A percentile compares a stretch with the other conserved stretches of the same genome.
Conservation (phyloP, 64 coral and sea anemone genomes). For the Stichodactyla helianthus region DNA sequence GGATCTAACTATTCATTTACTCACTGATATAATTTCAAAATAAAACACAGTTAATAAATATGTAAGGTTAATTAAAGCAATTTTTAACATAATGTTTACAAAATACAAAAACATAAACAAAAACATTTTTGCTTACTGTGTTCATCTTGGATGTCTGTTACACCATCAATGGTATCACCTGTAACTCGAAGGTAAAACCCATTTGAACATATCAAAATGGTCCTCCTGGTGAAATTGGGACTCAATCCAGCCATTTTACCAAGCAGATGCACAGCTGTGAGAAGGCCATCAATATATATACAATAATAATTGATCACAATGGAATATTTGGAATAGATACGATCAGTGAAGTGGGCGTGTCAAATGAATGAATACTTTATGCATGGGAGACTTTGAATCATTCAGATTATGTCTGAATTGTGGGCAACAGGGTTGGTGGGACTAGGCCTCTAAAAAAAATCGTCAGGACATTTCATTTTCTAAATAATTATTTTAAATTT, state of each 20-base stretch:
- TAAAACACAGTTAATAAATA: not conserved
- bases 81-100: not conserved
- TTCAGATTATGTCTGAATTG: not conserved
- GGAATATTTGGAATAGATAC: not conserved
- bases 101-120: not conserved
- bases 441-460: not conserved
- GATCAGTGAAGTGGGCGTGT: not conserved
- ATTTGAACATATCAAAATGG: not conserved
- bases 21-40: too few species aligned
- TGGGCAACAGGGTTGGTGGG: not conserved
- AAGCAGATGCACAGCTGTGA: not conserved
- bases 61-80: not conserved
- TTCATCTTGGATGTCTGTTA: slow-evolving; percentile 9
- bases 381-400: not conserved
- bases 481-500: not conserved
- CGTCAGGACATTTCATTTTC: not conserved
- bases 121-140: slow-evolving; percentile 11
- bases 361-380: not conserved
- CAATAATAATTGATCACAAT: not conserved
- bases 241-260: not conserved
- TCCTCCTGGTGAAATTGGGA: not conserved
- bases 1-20: too few species aligned
- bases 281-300: not conserved
- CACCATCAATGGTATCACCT: slow-evolving; percentile 20
- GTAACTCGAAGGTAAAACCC: slow-evolving; percentile 36